A percentile compares a stretch with the other conserved stretches of the same genome.
phyloP scores from a whole-genome alignment of 2,797 vertebrate species.

The Crypturellus tataupa region DNA sequence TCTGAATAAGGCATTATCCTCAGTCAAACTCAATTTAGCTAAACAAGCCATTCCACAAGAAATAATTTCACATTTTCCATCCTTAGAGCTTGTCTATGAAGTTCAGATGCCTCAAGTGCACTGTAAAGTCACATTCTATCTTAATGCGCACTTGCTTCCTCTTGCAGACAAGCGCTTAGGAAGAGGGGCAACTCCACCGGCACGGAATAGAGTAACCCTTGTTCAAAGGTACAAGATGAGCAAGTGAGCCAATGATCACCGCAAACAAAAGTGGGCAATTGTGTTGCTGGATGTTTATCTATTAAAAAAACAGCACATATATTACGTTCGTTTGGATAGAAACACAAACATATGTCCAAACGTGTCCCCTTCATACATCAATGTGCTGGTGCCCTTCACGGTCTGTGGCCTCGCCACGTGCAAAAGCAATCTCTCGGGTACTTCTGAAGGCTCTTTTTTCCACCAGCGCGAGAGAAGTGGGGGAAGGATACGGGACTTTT shows the following conservation, averaged over 20 bases:
- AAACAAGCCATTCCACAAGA: conserved; percentile 36
- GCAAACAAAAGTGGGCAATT: neutral
- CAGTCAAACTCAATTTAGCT: conserved; percentile 25
- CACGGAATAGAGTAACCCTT: neutral
- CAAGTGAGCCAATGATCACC: neutral
- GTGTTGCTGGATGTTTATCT: neutral
- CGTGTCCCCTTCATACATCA: neutral
- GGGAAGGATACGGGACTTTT: neutral
- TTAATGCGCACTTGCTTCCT: neutral
- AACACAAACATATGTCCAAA: neutral
- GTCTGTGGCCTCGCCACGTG: neutral
- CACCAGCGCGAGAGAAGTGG: neutral
- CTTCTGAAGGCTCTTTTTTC: neutral
- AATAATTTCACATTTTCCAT: conserved; percentile 56
- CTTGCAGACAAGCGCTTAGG: neutral
- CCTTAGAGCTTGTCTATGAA: conserved; percentile 20
- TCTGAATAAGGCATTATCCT: conserved; percentile 63
- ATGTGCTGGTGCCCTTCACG: neutral
- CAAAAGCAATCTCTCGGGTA: neutral
- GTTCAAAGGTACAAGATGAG: neutral
- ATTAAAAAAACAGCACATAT: neutral
- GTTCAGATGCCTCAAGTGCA: neutral
- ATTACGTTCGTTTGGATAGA: conserved; percentile 13
- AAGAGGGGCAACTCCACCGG: neutral
- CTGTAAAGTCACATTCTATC: conserved; percentile 1